These are phyloP conservation scores for Ostrea edulis DNA, from an alignment of 1,140 invertebrate genomes.

Conservation along the genomic window DNA sequence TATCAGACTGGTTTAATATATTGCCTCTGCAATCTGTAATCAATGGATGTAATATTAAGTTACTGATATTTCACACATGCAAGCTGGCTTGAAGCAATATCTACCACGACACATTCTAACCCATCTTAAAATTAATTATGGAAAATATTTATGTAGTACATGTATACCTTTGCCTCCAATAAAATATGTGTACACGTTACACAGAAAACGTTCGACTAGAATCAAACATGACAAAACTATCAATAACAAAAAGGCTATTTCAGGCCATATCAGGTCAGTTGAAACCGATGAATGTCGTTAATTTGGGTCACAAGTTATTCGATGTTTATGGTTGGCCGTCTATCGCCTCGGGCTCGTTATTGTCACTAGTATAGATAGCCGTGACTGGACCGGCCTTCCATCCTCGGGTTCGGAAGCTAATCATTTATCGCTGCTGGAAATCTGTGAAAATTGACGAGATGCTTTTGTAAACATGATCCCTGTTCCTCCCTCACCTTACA, in stretches of 20 bases:
- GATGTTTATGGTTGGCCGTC: conserved; percentile 26
- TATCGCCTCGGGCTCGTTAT: conserved; percentile 29
- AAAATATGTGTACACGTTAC: too few species aligned
- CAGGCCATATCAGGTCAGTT: conserved; percentile 14
- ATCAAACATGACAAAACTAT: not conserved
- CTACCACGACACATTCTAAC: too few species aligned
- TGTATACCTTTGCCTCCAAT: too few species aligned
- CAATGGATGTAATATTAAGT: too few species aligned
- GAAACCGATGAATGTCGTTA: conserved; percentile 33
- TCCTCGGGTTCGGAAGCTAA: conserved; percentile 36
- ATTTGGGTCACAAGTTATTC: conserved; percentile 42
- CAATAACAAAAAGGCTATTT: conserved; percentile 7
- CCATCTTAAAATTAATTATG: too few species aligned
- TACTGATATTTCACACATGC: too few species aligned
- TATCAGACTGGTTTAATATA: too few species aligned
- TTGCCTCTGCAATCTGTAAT: too few species aligned
- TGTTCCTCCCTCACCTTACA: conserved; percentile 25
- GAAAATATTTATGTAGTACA: too few species aligned
- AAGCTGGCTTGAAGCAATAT: too few species aligned
- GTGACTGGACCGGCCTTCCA: not conserved
- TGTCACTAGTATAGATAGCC: conserved; percentile 32
- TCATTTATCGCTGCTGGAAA: conserved; percentile 46
- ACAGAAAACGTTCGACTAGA: too few species aligned
- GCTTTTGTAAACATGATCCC: conserved; percentile 41
- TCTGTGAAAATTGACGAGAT: conserved; percentile 32